Base-by-base conservation (phyloP, 2,888 invertebrate species). In the Lagria hirta region DNA sequence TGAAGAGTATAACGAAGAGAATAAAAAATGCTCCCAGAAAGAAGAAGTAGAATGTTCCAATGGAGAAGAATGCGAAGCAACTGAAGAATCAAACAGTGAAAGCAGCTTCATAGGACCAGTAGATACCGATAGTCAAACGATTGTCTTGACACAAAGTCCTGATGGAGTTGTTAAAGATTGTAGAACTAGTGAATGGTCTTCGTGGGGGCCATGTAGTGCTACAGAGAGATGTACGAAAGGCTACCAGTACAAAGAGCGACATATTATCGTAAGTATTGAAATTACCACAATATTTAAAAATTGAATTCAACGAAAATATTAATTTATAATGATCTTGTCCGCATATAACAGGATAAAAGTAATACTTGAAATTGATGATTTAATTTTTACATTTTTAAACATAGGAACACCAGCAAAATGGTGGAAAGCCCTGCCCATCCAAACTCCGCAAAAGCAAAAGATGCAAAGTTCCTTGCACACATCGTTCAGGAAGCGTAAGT, bases 351-450 rank as follows among this genome's bases (percentile, higher is more conserved):
- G 11, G 24, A 6, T 29, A 3, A 35, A 15, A 28, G 7, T 18
- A 18, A 18, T 4, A 18, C 4, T 18, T 6, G 18, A 18, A 18
- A 6, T 18, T 18, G 7, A 18, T 7, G 5, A 18, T 6, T 18
- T 24, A 11, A 8, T 24, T 55, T 62, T n/a, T n/a, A n/a, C n/a
- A n/a, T n/a, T n/a, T n/a, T n/a, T n/a, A n/a, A n/a, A n/a, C n/a
- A 16, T 35, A 71, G 69, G 55, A 55, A 45, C 65, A 71, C 52
- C 64, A 71, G 1, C 66, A 68, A 47, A 74, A 77, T 53, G 78
- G 78, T 0, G 80, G 80, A 1, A 73, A 71, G 34, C 64, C 71
- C 1, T 80, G 80, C 52, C 77, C 78, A 1, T 72, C 71, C 45
- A 73, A 73, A 51, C 52, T 78, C 44, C 64, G 72, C 6, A 71